Conservation (phyloP, 92 coral and sea anemone species). For the Micromussa lordhowensis region DNA sequence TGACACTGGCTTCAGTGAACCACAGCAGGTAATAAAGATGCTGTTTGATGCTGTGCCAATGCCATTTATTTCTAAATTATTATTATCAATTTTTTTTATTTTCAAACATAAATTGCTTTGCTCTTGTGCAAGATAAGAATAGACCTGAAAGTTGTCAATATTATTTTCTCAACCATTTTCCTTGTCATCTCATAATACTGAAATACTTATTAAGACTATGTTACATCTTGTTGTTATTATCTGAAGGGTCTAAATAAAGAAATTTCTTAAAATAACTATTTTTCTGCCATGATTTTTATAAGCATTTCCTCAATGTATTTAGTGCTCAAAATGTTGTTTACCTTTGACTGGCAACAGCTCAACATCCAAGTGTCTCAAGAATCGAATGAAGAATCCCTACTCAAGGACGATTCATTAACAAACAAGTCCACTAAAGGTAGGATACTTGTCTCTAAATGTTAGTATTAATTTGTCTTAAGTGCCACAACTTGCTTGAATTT, state of each 20-base stretch:
- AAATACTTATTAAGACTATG: not conserved
- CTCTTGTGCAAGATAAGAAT: not conserved
- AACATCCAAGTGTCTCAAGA: constrained; percentile 25
- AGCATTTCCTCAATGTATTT: not conserved
- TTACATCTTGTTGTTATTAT: too few relatives aligned
- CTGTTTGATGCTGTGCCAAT: not conserved
- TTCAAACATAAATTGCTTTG: not conserved
- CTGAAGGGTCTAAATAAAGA: not conserved
- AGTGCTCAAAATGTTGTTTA: not conserved
- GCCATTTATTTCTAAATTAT: not conserved
- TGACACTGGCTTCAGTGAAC: constrained; percentile 63
- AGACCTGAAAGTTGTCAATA: not conserved
- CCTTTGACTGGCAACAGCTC: constrained; percentile 17
- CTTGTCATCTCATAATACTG: not conserved
- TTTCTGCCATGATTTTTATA: too few relatives aligned
- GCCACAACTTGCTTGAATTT: not conserved
- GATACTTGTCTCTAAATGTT: not conserved
- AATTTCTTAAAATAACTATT: too few relatives aligned
- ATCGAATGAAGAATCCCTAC: constrained; percentile 75
- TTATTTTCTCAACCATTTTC: not conserved
- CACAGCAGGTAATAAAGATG: constrained; percentile 53
- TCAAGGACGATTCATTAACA: constrained; percentile 79
- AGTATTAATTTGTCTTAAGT: not conserved
- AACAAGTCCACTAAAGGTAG: constrained; percentile 92
- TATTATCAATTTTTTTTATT: not conserved